Percentiles rank a stretch among this genome's conserved stretches.
These are phyloP conservation scores for Sylvilagus bachmani DNA, from an alignment of 2,113 vertebrate species.

Conservation along the genomic window DNA sequence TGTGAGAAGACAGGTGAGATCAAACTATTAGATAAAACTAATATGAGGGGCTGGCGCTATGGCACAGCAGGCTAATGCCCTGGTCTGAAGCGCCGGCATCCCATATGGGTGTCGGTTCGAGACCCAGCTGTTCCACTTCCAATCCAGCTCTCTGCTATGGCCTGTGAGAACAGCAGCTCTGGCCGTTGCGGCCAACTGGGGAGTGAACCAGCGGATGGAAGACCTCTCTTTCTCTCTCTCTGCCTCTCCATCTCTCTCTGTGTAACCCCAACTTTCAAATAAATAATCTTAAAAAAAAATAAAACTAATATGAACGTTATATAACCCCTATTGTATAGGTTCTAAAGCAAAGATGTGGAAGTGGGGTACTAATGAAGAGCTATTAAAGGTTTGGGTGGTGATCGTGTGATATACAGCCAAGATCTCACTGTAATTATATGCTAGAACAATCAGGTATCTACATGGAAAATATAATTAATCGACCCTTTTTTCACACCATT, in stretches of 20 bases:
- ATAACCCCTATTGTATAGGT: not conserved
- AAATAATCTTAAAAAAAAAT: no score
- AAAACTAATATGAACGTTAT: not conserved
- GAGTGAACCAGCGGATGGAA: no score
- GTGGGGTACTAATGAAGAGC: not conserved
- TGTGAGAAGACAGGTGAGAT: not conserved
- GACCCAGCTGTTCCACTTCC: no score
- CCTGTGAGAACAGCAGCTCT: no score
- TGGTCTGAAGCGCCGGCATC: no score
- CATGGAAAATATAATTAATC: constrained; percentile 47
- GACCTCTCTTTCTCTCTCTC: no score
- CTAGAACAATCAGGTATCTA: not conserved
- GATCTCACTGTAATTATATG: not conserved
- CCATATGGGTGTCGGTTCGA: no score
- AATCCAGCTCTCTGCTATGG: no score
- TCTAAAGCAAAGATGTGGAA: not conserved
- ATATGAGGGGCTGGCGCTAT: not conserved
- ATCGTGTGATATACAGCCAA: constrained; percentile 9
- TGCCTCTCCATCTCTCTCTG: no score
- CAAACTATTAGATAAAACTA: not conserved
- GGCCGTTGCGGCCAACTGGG: no score
- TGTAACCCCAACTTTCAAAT: no score
- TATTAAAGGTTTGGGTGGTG: not conserved
- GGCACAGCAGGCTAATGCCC: no score
- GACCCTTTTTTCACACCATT: not conserved